Evolutionary conservation across 2,888 invertebrate genomes (phyloP).

Genomic region (Caenorhabditis plicata): DNA sequence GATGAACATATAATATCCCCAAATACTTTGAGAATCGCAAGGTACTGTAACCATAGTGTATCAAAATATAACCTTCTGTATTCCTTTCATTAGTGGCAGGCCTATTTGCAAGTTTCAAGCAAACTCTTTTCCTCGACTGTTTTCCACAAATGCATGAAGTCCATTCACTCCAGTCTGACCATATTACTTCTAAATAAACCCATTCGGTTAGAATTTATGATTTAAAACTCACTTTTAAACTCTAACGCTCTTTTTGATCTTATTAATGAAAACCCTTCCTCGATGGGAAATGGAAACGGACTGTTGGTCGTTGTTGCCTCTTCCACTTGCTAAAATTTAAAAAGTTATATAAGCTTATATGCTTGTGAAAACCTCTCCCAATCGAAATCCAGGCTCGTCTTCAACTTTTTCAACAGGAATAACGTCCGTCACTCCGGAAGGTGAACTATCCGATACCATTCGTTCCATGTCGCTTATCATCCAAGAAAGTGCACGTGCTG

Average conservation of each 20-base stretch:
- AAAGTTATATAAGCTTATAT: too few species aligned
- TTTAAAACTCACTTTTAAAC: conserved; percentile 7
- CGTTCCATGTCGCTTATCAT: conserved; percentile 59
- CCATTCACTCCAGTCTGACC: conserved; percentile 40
- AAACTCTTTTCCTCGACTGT: conserved; percentile 37
- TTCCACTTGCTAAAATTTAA: conserved; percentile 7
- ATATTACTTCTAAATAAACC: conserved; percentile 19
- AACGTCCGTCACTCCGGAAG: conserved; percentile 12
- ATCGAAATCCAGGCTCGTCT: conserved; percentile 15
- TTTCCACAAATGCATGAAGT: conserved; percentile 39
- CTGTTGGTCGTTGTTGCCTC: conserved; percentile 12
- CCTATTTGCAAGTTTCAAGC: conserved; percentile 18
- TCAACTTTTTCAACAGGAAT: conserved; percentile 17
- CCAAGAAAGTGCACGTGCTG: conserved; percentile 57
- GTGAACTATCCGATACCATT: conserved; percentile 29
- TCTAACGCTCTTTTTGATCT: conserved; percentile 11
- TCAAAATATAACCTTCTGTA: too few species aligned
- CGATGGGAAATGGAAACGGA: conserved; percentile 33
- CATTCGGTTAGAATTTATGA: background rate
- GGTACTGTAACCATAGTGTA: too few species aligned
- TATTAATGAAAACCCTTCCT: conserved; percentile 26
- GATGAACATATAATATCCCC: too few species aligned
- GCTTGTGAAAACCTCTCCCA: too few species aligned
- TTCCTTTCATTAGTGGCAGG: too few species aligned
- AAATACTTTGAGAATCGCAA: conserved; percentile 27